Conservation (phyloP, 2,113 vertebrate genomes). For the Rhea pennata region DNA sequence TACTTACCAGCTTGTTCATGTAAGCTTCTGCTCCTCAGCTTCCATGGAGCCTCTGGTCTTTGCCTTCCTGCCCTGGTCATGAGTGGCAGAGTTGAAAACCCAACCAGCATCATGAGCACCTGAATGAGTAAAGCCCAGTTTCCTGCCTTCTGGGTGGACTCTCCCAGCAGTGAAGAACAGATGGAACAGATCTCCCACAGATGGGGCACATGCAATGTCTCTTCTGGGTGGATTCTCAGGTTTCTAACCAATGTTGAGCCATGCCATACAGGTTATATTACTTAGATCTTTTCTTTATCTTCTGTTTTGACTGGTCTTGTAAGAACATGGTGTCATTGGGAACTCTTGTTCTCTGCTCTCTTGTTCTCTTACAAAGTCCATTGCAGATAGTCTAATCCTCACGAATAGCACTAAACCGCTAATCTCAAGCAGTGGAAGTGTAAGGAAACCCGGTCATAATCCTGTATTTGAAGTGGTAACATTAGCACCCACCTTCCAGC, state of each 20-base stretch:
- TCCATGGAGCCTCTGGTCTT: neutral
- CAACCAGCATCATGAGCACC: rapidly evolving
- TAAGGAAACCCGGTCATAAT: neutral
- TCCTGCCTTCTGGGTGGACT: neutral
- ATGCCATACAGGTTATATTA: neutral
- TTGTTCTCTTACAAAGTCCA: too few species aligned
- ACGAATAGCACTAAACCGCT: neutral
- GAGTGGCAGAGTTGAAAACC: neutral
- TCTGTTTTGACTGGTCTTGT: neutral
- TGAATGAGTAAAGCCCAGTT: neutral
- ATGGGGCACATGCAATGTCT: neutral
- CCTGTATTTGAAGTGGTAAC: neutral
- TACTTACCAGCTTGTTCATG: neutral
- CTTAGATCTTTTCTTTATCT: neutral
- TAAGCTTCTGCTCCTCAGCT: neutral
- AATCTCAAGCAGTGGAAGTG: neutral
- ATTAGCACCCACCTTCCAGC: neutral
- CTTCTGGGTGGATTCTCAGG: neutral
- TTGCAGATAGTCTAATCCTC: neutral
- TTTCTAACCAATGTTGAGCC: neutral
- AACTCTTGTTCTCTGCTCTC: neutral
- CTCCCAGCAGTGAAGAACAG: neutral
- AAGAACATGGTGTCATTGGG: neutral
- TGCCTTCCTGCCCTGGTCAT: neutral
- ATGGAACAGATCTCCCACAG: neutral